phyloP scores from a whole-genome alignment of 2,113 vertebrate genomes.

The Carassius auratus region DNA sequence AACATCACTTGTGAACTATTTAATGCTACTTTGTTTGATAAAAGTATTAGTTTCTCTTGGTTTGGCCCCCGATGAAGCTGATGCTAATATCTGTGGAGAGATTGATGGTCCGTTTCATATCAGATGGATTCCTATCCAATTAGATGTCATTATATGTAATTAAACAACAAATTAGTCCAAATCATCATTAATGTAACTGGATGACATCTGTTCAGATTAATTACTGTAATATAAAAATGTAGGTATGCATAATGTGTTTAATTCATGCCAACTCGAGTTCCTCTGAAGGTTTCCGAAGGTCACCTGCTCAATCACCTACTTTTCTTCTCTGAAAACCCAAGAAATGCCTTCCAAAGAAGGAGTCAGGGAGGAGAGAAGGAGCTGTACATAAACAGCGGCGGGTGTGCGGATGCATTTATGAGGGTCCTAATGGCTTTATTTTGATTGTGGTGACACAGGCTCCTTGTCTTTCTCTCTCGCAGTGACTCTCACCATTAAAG shows the following conservation, averaged over 20 bases:
- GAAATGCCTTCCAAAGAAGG: not conserved
- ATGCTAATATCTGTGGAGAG: not conserved
- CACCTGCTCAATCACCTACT: not conserved
- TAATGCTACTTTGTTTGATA: too few species aligned
- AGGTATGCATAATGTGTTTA: not conserved
- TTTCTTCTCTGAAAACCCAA: too few species aligned
- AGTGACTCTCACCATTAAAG: conserved; percentile 56
- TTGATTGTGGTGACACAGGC: conserved; percentile 72
- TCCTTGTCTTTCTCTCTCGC: conserved; percentile 49
- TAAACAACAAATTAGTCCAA: conserved; percentile 1
- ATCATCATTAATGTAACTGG: not conserved
- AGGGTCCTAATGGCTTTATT: conserved; percentile 75
- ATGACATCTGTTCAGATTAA: not conserved
- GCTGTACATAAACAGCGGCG: conserved; percentile 52
- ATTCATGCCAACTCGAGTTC: not conserved
- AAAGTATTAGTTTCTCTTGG: not conserved
- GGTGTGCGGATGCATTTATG: conserved; percentile 59
- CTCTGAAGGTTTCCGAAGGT: not conserved
- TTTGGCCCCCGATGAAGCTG: not conserved
- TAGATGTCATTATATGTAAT: not conserved
- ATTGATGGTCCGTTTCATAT: not conserved
- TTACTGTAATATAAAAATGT: not conserved
- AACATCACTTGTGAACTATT: not conserved
- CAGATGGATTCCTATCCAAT: conserved; percentile 3
- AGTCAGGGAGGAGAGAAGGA: conserved; percentile 38